These are phyloP conservation scores for Tenualosa thibaudeaui DNA, from an alignment of 2,797 vertebrate species.

Conservation along the genomic window DNA sequence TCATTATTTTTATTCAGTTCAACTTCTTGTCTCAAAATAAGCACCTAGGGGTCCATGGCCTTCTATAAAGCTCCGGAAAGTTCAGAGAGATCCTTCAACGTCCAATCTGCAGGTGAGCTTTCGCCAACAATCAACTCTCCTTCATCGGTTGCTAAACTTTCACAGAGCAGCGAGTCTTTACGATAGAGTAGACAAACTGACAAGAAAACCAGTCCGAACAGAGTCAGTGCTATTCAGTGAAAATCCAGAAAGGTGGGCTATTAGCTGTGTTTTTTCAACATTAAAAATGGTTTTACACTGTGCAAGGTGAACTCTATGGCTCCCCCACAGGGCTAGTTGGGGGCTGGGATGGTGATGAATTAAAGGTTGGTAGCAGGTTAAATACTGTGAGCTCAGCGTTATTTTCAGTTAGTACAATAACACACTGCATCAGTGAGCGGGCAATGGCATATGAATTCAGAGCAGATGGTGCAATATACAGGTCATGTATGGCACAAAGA, in stretches of 20 bases:
- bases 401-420: constrained; percentile 8
- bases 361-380: constrained; percentile 22
- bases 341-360: constrained; percentile 2
- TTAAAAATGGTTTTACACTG: constrained; percentile 2
- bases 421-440: not conserved
- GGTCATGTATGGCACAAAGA: not conserved
- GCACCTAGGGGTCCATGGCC: not conserved
- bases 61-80: not conserved
- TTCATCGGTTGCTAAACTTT: not conserved
- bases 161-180: not conserved
- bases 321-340: not conserved
- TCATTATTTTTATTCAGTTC: constrained; percentile 24
- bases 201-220: not conserved
- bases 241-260: not conserved
- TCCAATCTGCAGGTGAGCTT: not conserved
- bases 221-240: not conserved
- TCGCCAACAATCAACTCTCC: not conserved
- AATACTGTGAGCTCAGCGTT: constrained; percentile 10
- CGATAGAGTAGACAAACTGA: not conserved
- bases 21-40: constrained; percentile 19
- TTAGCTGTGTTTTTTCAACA: not conserved
- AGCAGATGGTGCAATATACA: constrained; percentile 18
- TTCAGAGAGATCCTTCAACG: constrained; percentile 1
- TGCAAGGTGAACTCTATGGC: constrained; percentile 9
- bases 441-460: constrained; percentile 8